Percentiles rank a stretch among this genome's conserved stretches.
phyloP scores from a whole-genome alignment of 2,888 invertebrate species.

The Tenthredo mesomela region DNA sequence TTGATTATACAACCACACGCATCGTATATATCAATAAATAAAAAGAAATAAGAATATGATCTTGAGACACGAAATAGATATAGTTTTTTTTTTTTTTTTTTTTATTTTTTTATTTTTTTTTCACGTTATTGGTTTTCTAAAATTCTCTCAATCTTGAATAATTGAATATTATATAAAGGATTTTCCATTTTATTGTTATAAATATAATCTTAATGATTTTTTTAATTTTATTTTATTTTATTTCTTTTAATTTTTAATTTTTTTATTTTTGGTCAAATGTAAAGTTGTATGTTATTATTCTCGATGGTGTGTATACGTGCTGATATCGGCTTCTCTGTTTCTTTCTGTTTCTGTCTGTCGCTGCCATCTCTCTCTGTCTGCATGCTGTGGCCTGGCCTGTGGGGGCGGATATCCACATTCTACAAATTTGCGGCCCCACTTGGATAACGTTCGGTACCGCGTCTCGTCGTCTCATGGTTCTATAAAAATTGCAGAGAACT shows the following conservation, averaged over 20 bases:
- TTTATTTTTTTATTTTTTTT: not conserved
- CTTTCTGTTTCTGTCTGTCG: conserved; percentile 80
- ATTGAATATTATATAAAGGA: conserved; percentile 3
- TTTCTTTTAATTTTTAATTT: not conserved
- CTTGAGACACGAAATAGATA: not conserved
- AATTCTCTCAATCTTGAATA: not conserved
- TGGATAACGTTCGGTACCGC: conserved; percentile 39
- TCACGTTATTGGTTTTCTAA: not conserved
- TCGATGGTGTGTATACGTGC: conserved; percentile 70
- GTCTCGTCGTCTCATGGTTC: conserved; percentile 40
- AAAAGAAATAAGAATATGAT: not conserved
- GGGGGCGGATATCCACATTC: conserved; percentile 74
- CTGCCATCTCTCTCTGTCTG: conserved; percentile 81
- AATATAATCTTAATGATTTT: conserved; percentile 41
- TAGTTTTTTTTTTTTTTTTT: not conserved
- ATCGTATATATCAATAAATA: not conserved
- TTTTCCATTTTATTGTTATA: conserved; percentile 32
- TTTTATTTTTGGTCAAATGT: not conserved
- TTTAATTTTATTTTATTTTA: too few species aligned
- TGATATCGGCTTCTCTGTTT: conserved; percentile 80
- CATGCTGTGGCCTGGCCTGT: conserved; percentile 77
- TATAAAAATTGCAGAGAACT: conserved; percentile 87
- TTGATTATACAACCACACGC: too few species aligned
- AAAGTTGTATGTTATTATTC: conserved; percentile 49
- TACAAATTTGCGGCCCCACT: conserved; percentile 41